A percentile compares a stretch with the other conserved stretches of the same genome.
Evolutionary conservation across 2,113 vertebrate species (phyloP).

Genomic region (Perognathus longimembris): DNA sequence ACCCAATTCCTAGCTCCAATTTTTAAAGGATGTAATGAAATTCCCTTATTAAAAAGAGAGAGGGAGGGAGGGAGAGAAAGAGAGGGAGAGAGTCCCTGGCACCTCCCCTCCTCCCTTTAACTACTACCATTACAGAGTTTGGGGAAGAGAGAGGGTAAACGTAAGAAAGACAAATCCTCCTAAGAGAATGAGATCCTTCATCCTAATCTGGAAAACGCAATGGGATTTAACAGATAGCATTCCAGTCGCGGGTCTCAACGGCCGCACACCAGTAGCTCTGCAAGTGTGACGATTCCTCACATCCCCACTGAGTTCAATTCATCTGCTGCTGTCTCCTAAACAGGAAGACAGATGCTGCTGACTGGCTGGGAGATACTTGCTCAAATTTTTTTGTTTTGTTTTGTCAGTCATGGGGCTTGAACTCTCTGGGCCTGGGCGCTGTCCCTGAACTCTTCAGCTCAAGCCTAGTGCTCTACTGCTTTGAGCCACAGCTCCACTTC

Average conservation of each 20-base stretch:
- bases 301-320: not conserved
- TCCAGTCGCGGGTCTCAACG: not conserved
- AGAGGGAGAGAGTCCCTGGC: not conserved
- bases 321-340: constrained; percentile 48
- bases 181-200: constrained; percentile 27
- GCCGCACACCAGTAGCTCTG: not conserved
- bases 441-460: too few species aligned
- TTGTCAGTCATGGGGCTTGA: too few species aligned
- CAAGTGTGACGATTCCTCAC: not conserved
- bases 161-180: constrained; percentile 1
- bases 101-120: not conserved
- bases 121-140: constrained; percentile 2
- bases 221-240: constrained; percentile 62
- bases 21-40: constrained; percentile 63
- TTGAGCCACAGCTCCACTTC: too few species aligned
- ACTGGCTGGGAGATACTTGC: too few species aligned
- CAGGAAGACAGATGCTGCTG: not conserved
- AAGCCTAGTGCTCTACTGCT: too few species aligned
- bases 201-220: constrained; percentile 55
- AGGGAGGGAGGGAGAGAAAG: too few species aligned
- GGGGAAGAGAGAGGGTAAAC: not conserved
- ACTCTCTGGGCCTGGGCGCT: too few species aligned
- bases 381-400: too few species aligned
- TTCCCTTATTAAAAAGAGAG: constrained; percentile 13
- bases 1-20: constrained; percentile 55